Percentiles rank a stretch among this genome's conserved stretches.
Conservation (phyloP, 2,888 invertebrate genomes). For the Ornithoptera priamus region DNA sequence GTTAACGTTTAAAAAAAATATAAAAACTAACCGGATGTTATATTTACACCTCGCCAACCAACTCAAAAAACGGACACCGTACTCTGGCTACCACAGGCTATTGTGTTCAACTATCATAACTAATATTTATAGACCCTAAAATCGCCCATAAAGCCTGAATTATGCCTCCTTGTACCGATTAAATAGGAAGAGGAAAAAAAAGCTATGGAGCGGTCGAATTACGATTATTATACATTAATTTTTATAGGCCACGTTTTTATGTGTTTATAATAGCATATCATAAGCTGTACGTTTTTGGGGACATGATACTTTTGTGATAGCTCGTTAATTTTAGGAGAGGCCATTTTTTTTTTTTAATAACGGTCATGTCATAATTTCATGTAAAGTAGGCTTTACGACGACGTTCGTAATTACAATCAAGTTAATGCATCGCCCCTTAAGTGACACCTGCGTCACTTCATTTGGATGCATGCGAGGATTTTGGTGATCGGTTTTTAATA, state of each 20-base stretch:
- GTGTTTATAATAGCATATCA: constrained; percentile 39
- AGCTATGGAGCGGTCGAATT: constrained; percentile 32
- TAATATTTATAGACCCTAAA: constrained; percentile 29
- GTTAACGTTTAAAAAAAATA: too few relatives aligned
- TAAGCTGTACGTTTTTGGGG: constrained; percentile 40
- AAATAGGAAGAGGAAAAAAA: constrained; percentile 26
- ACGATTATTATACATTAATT: constrained; percentile 33
- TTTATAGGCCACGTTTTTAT: constrained; percentile 38
- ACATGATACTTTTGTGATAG: constrained; percentile 41
- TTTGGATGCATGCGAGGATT: neutral
- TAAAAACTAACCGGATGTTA: neutral
- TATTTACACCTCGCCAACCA: neutral
- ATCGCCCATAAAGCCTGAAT: constrained; percentile 26
- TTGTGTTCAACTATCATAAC: constrained; percentile 24
- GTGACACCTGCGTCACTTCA: constrained; percentile 19
- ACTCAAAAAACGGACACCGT: constrained; percentile 1
- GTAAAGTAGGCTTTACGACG: constrained; percentile 28
- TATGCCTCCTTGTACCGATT: constrained; percentile 29
- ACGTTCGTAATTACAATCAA: constrained; percentile 29
- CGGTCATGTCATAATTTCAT: constrained; percentile 30
- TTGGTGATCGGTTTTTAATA: too few relatives aligned
- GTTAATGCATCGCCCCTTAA: constrained; percentile 19
- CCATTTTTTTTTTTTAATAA: constrained; percentile 31
- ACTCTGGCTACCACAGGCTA: constrained; percentile 13
- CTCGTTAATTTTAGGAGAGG: constrained; percentile 38